Percentiles rank a stretch among this genome's conserved stretches.
phyloP scores from a whole-genome alignment of 2,113 vertebrate genomes.

The Terrapene triunguis region DNA sequence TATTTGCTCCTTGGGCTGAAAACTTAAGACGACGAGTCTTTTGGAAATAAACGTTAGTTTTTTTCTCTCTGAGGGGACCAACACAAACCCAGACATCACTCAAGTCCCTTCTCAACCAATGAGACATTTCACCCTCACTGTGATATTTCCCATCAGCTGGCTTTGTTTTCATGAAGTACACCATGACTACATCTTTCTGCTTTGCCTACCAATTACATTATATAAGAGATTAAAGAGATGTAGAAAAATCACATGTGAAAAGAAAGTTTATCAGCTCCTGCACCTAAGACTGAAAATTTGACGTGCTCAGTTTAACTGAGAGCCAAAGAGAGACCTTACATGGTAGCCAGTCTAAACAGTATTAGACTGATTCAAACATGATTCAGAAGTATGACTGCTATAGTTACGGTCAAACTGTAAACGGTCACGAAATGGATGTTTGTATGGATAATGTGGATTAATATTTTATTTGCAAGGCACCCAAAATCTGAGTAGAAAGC shows the following conservation, averaged over 20 bases:
- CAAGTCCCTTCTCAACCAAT: background rate
- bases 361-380: background rate
- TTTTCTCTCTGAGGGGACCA: background rate
- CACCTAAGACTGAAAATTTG: background rate
- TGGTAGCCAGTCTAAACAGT: background rate
- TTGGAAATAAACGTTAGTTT: background rate
- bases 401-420: background rate
- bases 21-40: background rate
- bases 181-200: slow-evolving; percentile 57
- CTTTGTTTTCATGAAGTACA: slow-evolving; percentile 37
- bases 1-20: background rate
- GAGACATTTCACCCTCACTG: background rate
- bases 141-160: background rate
- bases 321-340: background rate
- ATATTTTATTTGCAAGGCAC: background rate
- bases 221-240: slow-evolving; percentile 26
- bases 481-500: too few relatives aligned
- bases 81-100: background rate
- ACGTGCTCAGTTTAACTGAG: fast-evolving
- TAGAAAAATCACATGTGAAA: slow-evolving; percentile 16
- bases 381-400: background rate
- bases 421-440: background rate
- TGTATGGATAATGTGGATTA: background rate
- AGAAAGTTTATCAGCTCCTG: background rate
- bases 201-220: background rate